Evolutionary conservation across 2,797 vertebrate species (phyloP).

Genomic region (Lithobates sylvaticus): DNA sequence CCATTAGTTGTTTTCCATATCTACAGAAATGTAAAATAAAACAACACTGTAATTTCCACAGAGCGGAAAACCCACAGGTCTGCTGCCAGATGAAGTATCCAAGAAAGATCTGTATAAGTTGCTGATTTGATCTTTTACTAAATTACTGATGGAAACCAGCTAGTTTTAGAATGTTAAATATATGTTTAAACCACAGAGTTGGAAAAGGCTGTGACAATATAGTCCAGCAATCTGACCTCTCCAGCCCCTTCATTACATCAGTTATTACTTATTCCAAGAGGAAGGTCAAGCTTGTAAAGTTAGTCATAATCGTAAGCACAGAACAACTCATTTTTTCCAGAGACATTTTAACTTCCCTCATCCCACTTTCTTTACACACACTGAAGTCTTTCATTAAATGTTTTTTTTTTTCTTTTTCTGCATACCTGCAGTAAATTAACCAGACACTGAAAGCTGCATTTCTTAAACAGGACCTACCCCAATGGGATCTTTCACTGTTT

Average conservation of each 20-base stretch:
- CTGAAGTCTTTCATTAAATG: conserved; percentile 26
- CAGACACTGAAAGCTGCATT: not conserved
- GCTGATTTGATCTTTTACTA: conserved; percentile 58
- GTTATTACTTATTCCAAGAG: conserved; percentile 63
- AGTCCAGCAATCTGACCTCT: conserved; percentile 68
- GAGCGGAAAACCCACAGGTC: conserved; percentile 21
- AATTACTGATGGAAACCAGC: conserved; percentile 66
- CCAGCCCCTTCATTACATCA: conserved; percentile 68
- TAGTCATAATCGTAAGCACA: conserved; percentile 64
- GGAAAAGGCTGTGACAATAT: conserved; percentile 68
- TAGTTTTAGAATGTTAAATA: conserved; percentile 64
- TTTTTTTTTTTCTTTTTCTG: not conserved
- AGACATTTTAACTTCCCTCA: conserved; percentile 48
- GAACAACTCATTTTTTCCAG: conserved; percentile 58
- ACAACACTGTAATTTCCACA: conserved; percentile 42
- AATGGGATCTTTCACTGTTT: not conserved
- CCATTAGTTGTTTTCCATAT: not conserved
- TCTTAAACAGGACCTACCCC: not conserved
- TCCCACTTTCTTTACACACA: conserved; percentile 28
- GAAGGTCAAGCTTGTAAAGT: conserved; percentile 60
- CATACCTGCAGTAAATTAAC: not conserved
- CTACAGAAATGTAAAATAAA: not conserved
- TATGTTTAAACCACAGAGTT: conserved; percentile 67
- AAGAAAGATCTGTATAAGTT: conserved; percentile 46
- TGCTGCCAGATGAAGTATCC: conserved; percentile 46